phyloP scores from a whole-genome alignment of 1,140 invertebrate genomes.

The Macrobrachium rosenbergii region DNA sequence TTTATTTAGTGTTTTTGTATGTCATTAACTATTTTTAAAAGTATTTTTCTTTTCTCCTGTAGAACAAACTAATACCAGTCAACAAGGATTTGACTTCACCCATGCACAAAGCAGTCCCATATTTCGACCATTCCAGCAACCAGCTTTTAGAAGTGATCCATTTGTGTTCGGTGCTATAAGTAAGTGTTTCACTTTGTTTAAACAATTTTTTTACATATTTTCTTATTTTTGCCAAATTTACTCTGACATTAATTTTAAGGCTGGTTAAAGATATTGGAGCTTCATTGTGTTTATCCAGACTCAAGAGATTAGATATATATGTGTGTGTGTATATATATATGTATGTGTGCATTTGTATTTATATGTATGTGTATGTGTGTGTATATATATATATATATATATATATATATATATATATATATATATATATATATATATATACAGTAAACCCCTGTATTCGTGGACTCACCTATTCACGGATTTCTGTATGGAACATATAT shows the following conservation, averaged over 20 bases:
- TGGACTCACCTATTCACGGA: too few species aligned
- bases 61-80: conserved; percentile 46
- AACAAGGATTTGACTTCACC: conserved; percentile 64
- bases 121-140: conserved; percentile 58
- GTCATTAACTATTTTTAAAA: not conserved
- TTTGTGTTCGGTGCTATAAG: conserved; percentile 63
- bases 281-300: too few species aligned
- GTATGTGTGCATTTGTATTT: conserved; percentile 6
- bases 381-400: conserved; percentile 15
- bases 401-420: conserved; percentile 12
- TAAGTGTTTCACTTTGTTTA: conserved; percentile 25
- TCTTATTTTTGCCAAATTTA: not conserved
- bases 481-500: too few species aligned
- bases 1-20: too few species aligned
- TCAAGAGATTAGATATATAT: not conserved
- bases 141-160: conserved; percentile 35
- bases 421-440: conserved; percentile 24
- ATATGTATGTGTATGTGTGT: not conserved
- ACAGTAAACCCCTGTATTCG: too few species aligned
- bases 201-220: not conserved
- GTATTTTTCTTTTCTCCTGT: not conserved
- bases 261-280: too few species aligned
- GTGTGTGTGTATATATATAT: not conserved
- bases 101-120: conserved; percentile 58
- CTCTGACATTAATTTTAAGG: not conserved